These are phyloP conservation scores for Philereme transversata DNA, from an alignment of 2,888 invertebrate genomes.

Conservation along the genomic window DNA sequence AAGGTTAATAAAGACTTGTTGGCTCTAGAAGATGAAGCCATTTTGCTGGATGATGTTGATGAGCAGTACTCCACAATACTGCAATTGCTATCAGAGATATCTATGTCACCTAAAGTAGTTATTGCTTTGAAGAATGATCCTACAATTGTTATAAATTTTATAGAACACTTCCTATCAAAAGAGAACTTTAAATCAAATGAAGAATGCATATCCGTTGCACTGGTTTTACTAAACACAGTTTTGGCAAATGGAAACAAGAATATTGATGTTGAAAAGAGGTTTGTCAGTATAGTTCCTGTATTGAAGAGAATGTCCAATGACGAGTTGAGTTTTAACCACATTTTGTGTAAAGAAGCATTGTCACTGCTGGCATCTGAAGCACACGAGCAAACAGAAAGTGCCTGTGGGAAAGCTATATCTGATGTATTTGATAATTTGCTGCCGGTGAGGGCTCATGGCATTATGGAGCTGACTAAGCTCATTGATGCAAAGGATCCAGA, in stretches of 20 bases:
- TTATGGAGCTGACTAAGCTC: constrained; percentile 89
- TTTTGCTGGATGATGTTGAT: constrained; percentile 54
- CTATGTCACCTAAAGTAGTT: constrained; percentile 71
- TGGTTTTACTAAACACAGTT: constrained; percentile 70
- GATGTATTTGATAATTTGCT: constrained; percentile 88
- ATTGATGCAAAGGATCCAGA: constrained; percentile 86
- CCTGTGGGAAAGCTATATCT: constrained; percentile 85
- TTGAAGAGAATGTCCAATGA: constrained; percentile 54
- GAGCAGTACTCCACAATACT: constrained; percentile 73
- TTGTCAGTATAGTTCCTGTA: constrained; percentile 12
- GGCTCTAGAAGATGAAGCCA: constrained; percentile 62
- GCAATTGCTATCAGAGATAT: constrained; percentile 78
- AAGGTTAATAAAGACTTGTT: constrained; percentile 56
- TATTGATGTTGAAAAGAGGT: constrained; percentile 12
- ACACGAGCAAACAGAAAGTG: constrained; percentile 51
- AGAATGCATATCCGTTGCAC: constrained; percentile 72
- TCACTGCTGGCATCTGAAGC: constrained; percentile 54
- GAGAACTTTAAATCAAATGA: constrained; percentile 50
- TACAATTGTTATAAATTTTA: constrained; percentile 70
- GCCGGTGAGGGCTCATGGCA: constrained; percentile 92
- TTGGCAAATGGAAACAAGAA: constrained; percentile 57
- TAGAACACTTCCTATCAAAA: constrained; percentile 69
- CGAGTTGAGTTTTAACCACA: constrained; percentile 52
- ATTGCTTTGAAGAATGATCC: constrained; percentile 72
- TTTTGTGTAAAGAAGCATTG: constrained; percentile 67